Percentiles rank a stretch among this genome's conserved stretches.
These are phyloP conservation scores for Microctonus hyperodae DNA, from an alignment of 2,888 invertebrate species.

Conservation along the genomic window DNA sequence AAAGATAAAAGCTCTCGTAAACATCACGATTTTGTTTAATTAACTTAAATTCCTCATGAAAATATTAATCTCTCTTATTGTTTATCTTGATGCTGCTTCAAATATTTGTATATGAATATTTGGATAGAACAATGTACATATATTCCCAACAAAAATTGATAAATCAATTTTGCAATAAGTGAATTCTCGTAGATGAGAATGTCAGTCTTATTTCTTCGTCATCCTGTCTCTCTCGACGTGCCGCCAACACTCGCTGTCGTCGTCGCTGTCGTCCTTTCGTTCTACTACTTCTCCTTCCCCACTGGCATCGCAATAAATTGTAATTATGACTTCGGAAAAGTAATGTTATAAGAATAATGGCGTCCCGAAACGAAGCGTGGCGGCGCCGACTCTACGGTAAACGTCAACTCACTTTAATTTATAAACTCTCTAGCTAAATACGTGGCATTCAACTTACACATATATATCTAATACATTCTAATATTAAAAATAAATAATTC, in stretches of 20 bases:
- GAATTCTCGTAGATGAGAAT: slow-evolving; percentile 23
- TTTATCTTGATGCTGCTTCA: slow-evolving; percentile 18
- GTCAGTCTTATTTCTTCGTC: not conserved
- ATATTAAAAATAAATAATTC: too few species aligned
- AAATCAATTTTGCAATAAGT: slow-evolving; percentile 20
- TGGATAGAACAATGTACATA: too few species aligned
- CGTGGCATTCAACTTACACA: not conserved
- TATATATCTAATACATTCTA: not conserved
- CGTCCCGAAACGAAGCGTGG: slow-evolving; percentile 18
- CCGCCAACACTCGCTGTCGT: not conserved
- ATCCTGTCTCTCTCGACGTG: not conserved
- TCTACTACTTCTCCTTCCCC: not conserved
- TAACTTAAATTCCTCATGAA: slow-evolving; percentile 8
- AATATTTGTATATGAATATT: too few species aligned
- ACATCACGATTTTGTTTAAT: slow-evolving; percentile 18
- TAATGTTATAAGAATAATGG: slow-evolving; percentile 20
- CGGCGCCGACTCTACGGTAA: slow-evolving; percentile 21
- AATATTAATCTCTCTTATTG: not conserved
- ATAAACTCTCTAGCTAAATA: slow-evolving; percentile 11
- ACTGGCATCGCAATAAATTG: slow-evolving; percentile 27
- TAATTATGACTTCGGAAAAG: slow-evolving; percentile 32
- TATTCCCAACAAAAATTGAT: slow-evolving; percentile 6
- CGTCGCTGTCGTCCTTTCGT: not conserved
- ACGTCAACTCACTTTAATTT: slow-evolving; percentile 17
- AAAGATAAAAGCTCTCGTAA: slow-evolving; percentile 3